phyloP scores from a whole-genome alignment of 2,888 invertebrate species.

The Schizaphis graminum region DNA sequence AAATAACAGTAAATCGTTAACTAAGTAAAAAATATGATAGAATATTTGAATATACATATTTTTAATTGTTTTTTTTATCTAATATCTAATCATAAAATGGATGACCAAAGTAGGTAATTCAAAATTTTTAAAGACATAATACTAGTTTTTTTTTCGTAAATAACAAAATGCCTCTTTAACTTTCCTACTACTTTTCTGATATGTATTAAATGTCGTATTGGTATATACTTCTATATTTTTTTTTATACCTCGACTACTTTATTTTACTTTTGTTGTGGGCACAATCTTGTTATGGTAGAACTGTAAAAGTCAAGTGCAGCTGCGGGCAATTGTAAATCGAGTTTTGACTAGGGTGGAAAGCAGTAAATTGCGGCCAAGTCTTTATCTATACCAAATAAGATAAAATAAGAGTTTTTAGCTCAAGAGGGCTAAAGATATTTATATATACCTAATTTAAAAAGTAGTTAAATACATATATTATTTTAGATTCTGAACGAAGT shows the following conservation, averaged over 20 bases:
- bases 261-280: conserved; percentile 56
- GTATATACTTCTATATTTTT: conserved; percentile 8
- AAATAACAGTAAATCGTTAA: neutral
- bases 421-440: neutral
- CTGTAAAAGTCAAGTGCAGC: conserved; percentile 61
- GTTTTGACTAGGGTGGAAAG: conserved; percentile 52
- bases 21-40: neutral
- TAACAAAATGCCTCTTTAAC: neutral
- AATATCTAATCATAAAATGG: neutral
- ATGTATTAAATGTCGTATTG: conserved; percentile 30
- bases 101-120: neutral
- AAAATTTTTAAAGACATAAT: no score
- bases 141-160: neutral
- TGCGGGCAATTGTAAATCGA: conserved; percentile 63
- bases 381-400: conserved; percentile 53
- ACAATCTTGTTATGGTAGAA: conserved; percentile 58
- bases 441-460: neutral
- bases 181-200: neutral
- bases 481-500: no score
- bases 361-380: conserved; percentile 54
- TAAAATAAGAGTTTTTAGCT: conserved; percentile 26
- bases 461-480: neutral
- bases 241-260: conserved; percentile 42
- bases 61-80: neutral
- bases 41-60: neutral